Percentiles rank a stretch among this genome's conserved stretches.
phyloP scores from a whole-genome alignment of 2,113 vertebrate species.

The Mastomys natalensis region DNA sequence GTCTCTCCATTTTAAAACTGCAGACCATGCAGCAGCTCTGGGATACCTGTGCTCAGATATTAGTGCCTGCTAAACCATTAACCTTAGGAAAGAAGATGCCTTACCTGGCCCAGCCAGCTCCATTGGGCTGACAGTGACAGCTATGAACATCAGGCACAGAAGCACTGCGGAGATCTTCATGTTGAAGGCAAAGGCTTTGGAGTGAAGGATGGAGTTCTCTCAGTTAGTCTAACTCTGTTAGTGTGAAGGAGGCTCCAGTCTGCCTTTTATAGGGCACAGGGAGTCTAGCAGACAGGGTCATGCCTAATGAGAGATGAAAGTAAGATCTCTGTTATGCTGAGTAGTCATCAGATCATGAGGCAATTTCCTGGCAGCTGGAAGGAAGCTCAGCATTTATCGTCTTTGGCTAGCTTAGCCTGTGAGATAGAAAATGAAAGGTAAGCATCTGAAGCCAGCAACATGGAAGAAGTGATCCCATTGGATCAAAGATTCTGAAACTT shows the following conservation, averaged over 20 bases:
- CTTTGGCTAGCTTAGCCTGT: background rate
- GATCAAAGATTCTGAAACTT: background rate
- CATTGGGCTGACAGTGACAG: background rate
- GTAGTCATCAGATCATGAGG: background rate
- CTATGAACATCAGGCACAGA: slow-evolving; percentile 54
- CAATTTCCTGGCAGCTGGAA: slow-evolving; percentile 31
- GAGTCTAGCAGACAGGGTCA: background rate
- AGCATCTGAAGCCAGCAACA: background rate
- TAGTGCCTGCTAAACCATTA: background rate
- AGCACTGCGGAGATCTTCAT: background rate
- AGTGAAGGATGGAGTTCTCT: background rate
- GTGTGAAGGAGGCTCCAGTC: background rate
- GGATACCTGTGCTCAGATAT: background rate
- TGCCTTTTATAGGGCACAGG: slow-evolving; percentile 50
- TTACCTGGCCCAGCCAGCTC: slow-evolving; percentile 17
- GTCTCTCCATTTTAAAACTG: background rate
- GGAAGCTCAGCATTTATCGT: slow-evolving; percentile 14
- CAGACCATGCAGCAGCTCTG: background rate
- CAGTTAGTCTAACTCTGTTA: background rate
- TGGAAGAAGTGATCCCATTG: background rate
- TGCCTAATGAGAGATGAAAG: background rate
- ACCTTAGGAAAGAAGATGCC: background rate
- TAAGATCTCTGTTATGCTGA: slow-evolving; percentile 25
- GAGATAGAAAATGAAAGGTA: background rate
- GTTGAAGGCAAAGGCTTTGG: background rate